Evolutionary conservation across 2,797 vertebrate species (phyloP), one percentile per base, ranked within the genome.

Genomic region (Hippoglossus hippoglossus): DNA sequence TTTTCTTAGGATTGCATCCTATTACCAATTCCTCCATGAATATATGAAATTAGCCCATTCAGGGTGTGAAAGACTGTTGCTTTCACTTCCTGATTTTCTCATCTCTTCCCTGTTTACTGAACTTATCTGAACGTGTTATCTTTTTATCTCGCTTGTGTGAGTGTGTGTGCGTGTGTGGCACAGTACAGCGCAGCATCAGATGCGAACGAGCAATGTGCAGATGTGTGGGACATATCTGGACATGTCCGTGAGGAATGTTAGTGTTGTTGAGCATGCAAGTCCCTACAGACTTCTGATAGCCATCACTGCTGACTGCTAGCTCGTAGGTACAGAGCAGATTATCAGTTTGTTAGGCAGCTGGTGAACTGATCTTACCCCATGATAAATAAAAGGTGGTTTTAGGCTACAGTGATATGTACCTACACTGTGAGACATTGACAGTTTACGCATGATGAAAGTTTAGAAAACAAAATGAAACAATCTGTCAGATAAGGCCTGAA

Each of bases 191-290:
- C 0, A 16, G 9, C 22, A 52, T 51, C 61, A 19, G 31, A n/a
- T 19, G 6, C n/a, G 26, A 51, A 53, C 28, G 6, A 22, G 39
- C 10, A 54, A 16, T 41, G 18, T 2, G 44, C 13, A 18, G 3
- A 47, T 56, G 67, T 22, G 61, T 18, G n/a, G 16, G 66, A 51
- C 87, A 73, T 22, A 90, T 88, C 86, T 51, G 72, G 77, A 90
- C 92, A 87, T 10, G 90, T 83, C 79, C 62, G 6, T 10, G 69
- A 82, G 67, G 86, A 90, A 92, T 91, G 85, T 3, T 70, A 63
- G 44, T 22, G 73, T 77, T 71, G 84, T 19, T 7, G 21, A 53
- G 63, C 21, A 1, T 61, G 55, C 83, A 73, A 62, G 88, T 75
- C 75, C 63, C 61, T 15, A 16, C 86, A 87, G 63, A 83, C 49